These are phyloP conservation scores for Palythoa heliodiscus DNA, from an alignment of 92 coral and sea anemone species.

Conservation along the genomic window DNA sequence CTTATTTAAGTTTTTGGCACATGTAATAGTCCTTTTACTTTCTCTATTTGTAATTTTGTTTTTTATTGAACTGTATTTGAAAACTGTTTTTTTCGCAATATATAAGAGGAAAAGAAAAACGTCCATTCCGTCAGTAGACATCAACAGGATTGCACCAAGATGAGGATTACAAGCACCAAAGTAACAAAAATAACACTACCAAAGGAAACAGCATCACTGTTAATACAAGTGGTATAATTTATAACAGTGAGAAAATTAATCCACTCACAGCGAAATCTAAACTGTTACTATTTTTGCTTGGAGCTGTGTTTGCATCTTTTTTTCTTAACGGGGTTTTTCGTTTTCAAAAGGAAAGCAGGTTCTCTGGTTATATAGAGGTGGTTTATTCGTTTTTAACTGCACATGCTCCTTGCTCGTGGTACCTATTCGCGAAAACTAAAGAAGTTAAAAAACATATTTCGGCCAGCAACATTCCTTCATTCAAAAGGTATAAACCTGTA, in stretches of 20 bases:
- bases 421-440: background rate
- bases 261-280: background rate
- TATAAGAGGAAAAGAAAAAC: background rate
- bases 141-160: background rate
- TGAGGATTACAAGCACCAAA: background rate
- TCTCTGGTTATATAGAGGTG: background rate
- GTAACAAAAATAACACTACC: background rate
- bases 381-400: slow-evolving; percentile 21
- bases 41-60: background rate
- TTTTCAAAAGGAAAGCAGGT: background rate
- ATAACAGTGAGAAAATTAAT: background rate
- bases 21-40: background rate
- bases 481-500: too few relatives aligned
- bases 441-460: too few relatives aligned
- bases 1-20: background rate
- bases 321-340: background rate
- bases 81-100: background rate
- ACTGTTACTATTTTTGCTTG: slow-evolving; percentile 4
- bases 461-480: too few relatives aligned
- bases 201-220: background rate
- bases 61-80: background rate
- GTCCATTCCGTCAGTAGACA: background rate
- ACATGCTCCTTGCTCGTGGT: slow-evolving; percentile 5
- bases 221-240: background rate
- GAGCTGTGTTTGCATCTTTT: background rate